Evolutionary conservation across 2,888 invertebrate species (phyloP).

Genomic region (Callinectes sapidus): DNA sequence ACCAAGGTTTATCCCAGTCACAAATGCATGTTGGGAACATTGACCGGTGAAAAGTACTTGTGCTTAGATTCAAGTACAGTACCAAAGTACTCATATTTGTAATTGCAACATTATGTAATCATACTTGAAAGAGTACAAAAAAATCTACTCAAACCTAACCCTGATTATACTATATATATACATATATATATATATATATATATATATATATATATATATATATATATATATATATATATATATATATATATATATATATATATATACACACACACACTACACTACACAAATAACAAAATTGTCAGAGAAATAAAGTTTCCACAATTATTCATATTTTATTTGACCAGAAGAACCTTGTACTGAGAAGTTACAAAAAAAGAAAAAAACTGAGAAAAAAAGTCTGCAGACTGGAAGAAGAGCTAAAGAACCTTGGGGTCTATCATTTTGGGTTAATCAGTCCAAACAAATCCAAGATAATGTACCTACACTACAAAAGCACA

Average conservation of each 20-base stretch:
- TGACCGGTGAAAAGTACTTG: no score
- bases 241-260: neutral
- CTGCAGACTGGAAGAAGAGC: slow-evolving; percentile 50
- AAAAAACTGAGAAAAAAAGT: slow-evolving; percentile 32
- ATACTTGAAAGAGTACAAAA: no score
- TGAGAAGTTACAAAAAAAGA: slow-evolving; percentile 67
- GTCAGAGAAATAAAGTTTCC: slow-evolving; percentile 13
- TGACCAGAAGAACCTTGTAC: slow-evolving; percentile 71
- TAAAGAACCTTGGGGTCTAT: slow-evolving; percentile 26
- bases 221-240: neutral
- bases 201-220: slow-evolving; percentile 32
- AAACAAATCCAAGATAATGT: slow-evolving; percentile 42
- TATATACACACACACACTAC: neutral
- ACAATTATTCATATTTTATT: slow-evolving; percentile 59
- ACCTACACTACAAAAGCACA: slow-evolving; percentile 50
- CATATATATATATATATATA: slow-evolving; percentile 45
- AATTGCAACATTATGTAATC: no score
- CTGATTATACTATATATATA: neutral
- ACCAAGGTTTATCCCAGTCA: no score
- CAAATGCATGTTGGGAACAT: no score
- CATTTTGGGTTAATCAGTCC: slow-evolving; percentile 28
- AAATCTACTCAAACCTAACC: no score
- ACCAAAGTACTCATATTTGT: no score
- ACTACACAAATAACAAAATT: neutral
- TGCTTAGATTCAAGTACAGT: no score